These are phyloP conservation scores for Montipora efflorescens DNA, from an alignment of 64 coral and sea anemone species.

Conservation along the genomic window DNA sequence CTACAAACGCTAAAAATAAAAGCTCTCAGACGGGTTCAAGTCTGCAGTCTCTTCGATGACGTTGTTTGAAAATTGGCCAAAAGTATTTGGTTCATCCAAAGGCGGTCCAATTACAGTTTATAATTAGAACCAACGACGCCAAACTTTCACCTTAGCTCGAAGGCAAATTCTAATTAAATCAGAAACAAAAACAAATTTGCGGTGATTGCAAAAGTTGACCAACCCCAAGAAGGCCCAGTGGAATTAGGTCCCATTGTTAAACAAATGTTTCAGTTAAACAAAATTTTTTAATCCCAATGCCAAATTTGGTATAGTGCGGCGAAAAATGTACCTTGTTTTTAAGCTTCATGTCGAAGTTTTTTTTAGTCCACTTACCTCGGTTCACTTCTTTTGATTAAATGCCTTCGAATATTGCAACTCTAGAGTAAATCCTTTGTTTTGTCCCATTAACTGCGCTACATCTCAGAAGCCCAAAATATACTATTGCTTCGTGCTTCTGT, in stretches of 20 bases:
- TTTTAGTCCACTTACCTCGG: not conserved
- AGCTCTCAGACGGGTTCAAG: no score
- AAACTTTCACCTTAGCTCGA: not conserved
- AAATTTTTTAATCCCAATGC: not conserved
- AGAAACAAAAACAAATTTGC: not conserved
- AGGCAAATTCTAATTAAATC: not conserved
- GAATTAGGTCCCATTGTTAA: not conserved
- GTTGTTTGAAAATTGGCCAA: no score
- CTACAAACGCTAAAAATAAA: no score
- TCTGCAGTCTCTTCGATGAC: no score
- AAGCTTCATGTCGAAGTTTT: not conserved
- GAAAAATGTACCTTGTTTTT: not conserved
- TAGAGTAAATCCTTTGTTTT: not conserved
- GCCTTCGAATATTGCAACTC: not conserved
- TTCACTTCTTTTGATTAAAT: not conserved
- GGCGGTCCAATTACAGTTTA: no score
- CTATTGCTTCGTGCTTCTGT: no score
- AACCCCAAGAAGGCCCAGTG: not conserved
- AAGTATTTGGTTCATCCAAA: no score
- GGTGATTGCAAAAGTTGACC: not conserved
- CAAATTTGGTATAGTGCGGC: not conserved
- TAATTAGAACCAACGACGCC: no score
- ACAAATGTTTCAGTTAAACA: not conserved
- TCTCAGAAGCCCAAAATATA: no score
- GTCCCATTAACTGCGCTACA: not conserved